Conservation (phyloP, 2,797 vertebrate genomes). For the Tenualosa ilisha region DNA sequence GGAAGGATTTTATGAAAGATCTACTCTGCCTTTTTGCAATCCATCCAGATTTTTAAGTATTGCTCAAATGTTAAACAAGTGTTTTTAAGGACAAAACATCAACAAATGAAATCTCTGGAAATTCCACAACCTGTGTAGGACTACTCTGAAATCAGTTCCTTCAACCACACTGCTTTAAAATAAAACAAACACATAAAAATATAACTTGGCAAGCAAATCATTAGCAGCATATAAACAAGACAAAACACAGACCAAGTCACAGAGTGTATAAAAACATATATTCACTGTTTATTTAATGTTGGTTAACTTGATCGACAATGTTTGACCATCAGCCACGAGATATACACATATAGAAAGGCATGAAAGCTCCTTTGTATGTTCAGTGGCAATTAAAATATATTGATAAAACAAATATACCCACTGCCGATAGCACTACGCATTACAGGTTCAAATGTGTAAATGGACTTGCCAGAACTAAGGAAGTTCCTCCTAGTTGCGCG, state of each 20-base stretch:
- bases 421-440: constrained; percentile 35
- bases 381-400: constrained; percentile 67
- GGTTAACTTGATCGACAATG: constrained; percentile 73
- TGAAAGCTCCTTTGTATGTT: constrained; percentile 59
- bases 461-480: background rate
- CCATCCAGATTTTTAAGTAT: too few species aligned
- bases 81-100: too few species aligned
- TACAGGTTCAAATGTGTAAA: constrained; percentile 11
- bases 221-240: background rate
- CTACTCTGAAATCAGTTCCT: too few species aligned
- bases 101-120: too few species aligned
- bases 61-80: background rate
- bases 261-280: constrained; percentile 76
- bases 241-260: constrained; percentile 51
- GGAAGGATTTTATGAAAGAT: background rate
- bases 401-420: constrained; percentile 44
- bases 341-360: constrained; percentile 61
- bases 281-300: constrained; percentile 78
- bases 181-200: background rate
- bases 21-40: too few species aligned
- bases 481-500: background rate
- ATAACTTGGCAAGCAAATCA: background rate
- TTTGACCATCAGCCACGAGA: constrained; percentile 63
- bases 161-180: too few species aligned
- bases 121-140: too few species aligned